Evolutionary conservation across 2,113 vertebrate species (phyloP).

Genomic region (Phylloscopus whistleri): DNA sequence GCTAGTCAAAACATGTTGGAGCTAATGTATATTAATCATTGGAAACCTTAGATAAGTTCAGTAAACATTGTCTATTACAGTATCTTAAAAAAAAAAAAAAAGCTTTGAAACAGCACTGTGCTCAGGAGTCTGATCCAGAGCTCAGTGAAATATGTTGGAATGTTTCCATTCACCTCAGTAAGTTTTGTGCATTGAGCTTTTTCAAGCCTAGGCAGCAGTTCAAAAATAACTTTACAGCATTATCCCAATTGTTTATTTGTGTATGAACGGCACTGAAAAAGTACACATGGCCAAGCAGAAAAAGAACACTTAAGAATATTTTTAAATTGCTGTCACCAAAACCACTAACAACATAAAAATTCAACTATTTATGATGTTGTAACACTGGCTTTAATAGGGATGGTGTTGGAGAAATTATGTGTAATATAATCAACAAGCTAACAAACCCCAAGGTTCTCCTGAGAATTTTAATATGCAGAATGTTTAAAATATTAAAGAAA

Average conservation of each 20-base stretch:
- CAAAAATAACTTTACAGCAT: constrained; percentile 36
- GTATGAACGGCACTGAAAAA: not conserved
- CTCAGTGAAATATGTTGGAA: constrained; percentile 40
- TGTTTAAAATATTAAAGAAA: constrained; percentile 47
- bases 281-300: constrained; percentile 22
- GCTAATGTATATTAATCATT: constrained; percentile 41
- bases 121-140: not conserved
- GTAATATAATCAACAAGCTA: constrained; percentile 8
- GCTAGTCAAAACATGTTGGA: constrained; percentile 18
- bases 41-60: constrained; percentile 45
- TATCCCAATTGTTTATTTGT: constrained; percentile 49
- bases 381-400: not conserved
- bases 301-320: constrained; percentile 8
- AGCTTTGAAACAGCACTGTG: not conserved
- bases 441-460: not conserved
- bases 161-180: constrained; percentile 28
- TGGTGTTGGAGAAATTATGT: not conserved
- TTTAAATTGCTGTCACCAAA: not conserved
- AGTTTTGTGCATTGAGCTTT: constrained; percentile 22
- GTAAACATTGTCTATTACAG: constrained; percentile 20
- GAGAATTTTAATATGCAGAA: constrained; percentile 17
- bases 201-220: constrained; percentile 29
- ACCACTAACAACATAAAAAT: constrained; percentile 32
- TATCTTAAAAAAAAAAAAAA: not conserved
- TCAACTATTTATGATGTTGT: constrained; percentile 31